These are phyloP conservation scores for Anguilla anguilla DNA, from an alignment of 2,797 vertebrate species.

Conservation along the genomic window DNA sequence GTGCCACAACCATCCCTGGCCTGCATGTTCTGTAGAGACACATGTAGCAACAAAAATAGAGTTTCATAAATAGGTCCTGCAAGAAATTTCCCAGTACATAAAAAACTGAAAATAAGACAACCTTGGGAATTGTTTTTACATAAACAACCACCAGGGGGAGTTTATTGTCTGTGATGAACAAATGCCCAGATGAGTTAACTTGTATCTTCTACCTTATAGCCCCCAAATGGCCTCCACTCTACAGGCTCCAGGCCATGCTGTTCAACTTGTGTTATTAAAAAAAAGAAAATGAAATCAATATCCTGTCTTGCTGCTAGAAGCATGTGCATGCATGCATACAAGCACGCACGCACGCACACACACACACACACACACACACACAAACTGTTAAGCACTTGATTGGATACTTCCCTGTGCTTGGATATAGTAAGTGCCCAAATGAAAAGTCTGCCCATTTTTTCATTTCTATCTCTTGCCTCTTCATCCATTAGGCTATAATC, in stretches of 20 bases:
- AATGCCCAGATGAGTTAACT: not conserved
- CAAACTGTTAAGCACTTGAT: not conserved
- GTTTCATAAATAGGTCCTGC: not conserved
- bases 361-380: not conserved
- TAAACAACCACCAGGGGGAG: not conserved
- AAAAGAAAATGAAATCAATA: not conserved
- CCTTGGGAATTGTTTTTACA: not conserved
- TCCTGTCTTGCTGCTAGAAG: not conserved
- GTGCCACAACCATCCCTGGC: no score
- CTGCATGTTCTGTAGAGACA: no score
- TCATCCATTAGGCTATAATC: not conserved
- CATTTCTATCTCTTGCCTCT: not conserved
- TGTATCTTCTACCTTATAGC: not conserved
- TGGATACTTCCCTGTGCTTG: not conserved
- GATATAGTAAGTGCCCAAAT: not conserved
- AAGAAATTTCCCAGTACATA: not conserved
- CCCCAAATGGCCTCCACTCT: not conserved
- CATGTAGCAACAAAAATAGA: no score
- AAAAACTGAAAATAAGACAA: not conserved
- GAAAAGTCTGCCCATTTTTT: not conserved
- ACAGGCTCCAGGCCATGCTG: not conserved
- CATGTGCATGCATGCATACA: not conserved
- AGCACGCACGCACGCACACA: not conserved
- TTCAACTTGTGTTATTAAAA: not conserved
- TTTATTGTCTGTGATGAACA: not conserved